Evolutionary conservation across 2,888 invertebrate species (phyloP).

Genomic region (Rhingia campestris): DNA sequence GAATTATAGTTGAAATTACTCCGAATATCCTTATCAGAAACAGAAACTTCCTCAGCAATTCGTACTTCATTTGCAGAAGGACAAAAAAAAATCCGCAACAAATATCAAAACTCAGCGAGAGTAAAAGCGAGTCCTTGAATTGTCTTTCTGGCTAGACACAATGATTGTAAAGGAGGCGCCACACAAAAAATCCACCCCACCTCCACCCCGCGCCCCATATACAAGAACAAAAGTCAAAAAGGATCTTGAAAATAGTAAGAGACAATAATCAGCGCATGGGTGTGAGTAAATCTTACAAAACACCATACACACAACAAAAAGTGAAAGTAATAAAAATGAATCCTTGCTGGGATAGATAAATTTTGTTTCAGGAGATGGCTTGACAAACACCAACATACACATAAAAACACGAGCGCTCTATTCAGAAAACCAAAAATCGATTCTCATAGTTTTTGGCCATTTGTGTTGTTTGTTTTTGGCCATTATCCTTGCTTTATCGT

Average conservation of each 20-base stretch:
- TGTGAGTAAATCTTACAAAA: conserved; percentile 54
- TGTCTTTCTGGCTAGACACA: conserved; percentile 67
- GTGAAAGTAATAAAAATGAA: conserved; percentile 72
- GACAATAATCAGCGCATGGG: conserved; percentile 41
- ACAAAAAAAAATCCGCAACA: conserved; percentile 15
- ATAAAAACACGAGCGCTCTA: not conserved
- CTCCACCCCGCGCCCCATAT: conserved; percentile 10
- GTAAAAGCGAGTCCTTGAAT: conserved; percentile 31
- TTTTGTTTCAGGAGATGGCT: conserved; percentile 31
- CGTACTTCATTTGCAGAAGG: conserved; percentile 48
- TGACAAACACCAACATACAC: not conserved
- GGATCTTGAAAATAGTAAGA: conserved; percentile 54
- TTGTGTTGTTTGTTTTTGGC: conserved; percentile 72
- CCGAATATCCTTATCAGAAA: conserved; percentile 55
- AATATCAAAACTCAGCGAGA: conserved; percentile 1
- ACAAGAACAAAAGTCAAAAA: conserved; percentile 47
- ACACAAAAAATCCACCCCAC: conserved; percentile 23
- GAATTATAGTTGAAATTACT: conserved; percentile 61
- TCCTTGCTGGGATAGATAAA: conserved; percentile 49
- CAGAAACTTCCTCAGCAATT: conserved; percentile 20
- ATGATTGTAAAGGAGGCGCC: conserved; percentile 65
- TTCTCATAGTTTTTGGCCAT: conserved; percentile 61
- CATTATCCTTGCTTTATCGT: conserved; percentile 72
- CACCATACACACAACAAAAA: conserved; percentile 47
- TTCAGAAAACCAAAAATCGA: conserved; percentile 58